Conservation (phyloP, 2,888 invertebrate genomes). For the Leucophenga maculata region DNA sequence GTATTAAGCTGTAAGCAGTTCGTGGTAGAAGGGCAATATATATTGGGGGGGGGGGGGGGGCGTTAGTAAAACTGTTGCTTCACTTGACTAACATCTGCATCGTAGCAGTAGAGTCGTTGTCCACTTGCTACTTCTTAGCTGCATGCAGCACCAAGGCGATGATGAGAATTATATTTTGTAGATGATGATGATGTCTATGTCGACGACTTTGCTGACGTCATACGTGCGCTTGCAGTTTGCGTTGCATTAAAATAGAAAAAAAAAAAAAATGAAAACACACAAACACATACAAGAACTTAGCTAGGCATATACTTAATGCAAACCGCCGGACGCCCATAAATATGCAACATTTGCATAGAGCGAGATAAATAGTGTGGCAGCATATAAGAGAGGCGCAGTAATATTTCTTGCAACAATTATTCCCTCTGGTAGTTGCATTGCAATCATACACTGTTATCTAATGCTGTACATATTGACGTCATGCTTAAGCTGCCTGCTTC, state of each 20-base stretch:
- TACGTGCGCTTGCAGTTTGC: not conserved
- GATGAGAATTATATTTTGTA: slow-evolving; percentile 28
- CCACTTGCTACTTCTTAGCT: slow-evolving; percentile 1
- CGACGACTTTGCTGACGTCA: slow-evolving; percentile 35
- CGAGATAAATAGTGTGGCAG: not conserved
- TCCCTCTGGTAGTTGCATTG: too few species aligned
- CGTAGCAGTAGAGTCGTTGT: too few species aligned
- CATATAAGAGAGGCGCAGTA: too few species aligned
- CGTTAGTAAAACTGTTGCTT: slow-evolving; percentile 28
- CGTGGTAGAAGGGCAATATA: slow-evolving; percentile 1
- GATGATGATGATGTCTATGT: slow-evolving; percentile 28
- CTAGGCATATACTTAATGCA: not conserved
- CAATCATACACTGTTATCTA: not conserved
- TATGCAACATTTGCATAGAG: not conserved
- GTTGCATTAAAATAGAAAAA: slow-evolving; percentile 2
- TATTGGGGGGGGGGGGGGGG: too few species aligned
- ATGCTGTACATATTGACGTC: not conserved
- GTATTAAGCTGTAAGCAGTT: not conserved
- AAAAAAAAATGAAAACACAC: not conserved
- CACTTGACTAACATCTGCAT: not conserved
- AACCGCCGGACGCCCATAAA: not conserved
- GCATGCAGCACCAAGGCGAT: slow-evolving; percentile 17
- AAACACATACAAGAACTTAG: too few species aligned
- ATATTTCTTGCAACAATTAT: too few species aligned
- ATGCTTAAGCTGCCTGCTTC: not conserved